These are phyloP conservation scores for Dasyurus viverrinus DNA, from an alignment of 2,113 vertebrate genomes.

Conservation along the genomic window DNA sequence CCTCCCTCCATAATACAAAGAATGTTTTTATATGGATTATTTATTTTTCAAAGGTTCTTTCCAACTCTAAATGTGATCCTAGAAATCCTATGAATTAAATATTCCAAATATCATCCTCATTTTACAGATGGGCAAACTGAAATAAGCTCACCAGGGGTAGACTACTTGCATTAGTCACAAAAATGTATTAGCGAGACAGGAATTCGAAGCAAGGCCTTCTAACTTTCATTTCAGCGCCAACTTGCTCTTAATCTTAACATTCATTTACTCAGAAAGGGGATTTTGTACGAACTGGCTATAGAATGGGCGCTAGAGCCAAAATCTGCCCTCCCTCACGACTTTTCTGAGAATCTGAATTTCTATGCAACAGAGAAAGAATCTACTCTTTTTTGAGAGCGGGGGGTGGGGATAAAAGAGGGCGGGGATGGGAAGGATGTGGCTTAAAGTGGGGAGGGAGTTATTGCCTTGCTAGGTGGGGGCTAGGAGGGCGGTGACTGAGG, in stretches of 20 bases:
- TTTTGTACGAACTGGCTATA: background rate
- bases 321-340: constrained; percentile 64
- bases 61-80: background rate
- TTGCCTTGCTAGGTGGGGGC: background rate
- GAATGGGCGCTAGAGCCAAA: background rate
- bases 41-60: background rate
- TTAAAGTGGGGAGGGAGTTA: background rate
- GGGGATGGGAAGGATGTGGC: background rate
- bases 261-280: no score
- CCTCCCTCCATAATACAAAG: background rate
- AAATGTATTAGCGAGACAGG: background rate
- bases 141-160: background rate
- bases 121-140: background rate
- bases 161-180: background rate
- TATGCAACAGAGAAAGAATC: constrained; percentile 64
- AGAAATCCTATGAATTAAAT: background rate
- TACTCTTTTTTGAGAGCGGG: background rate
- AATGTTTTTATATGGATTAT: background rate
- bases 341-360: constrained; percentile 46
- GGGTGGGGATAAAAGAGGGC: constrained; percentile 58
- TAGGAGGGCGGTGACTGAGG: constrained; percentile 19
- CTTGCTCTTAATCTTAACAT: background rate
- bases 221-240: background rate
- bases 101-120: background rate
- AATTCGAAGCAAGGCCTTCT: background rate